A percentile compares a stretch with the other conserved stretches of the same genome.
phyloP scores from a whole-genome alignment of 2,888 invertebrate genomes.

The Ochropleura plecta region DNA sequence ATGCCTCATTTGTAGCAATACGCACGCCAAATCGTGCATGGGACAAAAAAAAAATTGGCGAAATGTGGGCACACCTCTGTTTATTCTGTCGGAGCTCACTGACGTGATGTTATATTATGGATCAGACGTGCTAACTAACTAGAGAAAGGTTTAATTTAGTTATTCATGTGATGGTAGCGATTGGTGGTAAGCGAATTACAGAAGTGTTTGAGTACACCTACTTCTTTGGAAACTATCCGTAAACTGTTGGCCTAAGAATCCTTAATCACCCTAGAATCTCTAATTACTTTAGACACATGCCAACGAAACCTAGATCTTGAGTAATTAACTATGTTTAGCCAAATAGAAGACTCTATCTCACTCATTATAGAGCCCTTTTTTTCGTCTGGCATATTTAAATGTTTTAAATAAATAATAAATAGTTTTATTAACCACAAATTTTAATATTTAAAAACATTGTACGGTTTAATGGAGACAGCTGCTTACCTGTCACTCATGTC shows the following conservation, averaged over 20 bases:
- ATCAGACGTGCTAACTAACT: background rate
- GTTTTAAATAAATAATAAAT: too few relatives aligned
- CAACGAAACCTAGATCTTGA: conserved; percentile 16
- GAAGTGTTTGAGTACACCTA: conserved; percentile 1
- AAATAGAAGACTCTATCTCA: background rate
- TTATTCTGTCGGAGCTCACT: too few relatives aligned
- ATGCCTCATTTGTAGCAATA: too few relatives aligned
- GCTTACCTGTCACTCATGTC: too few relatives aligned
- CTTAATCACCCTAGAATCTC: conserved; percentile 13
- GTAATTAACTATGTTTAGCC: background rate
- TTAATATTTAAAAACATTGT: too few relatives aligned
- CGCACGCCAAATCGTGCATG: too few relatives aligned
- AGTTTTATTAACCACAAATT: too few relatives aligned
- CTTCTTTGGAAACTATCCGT: conserved; percentile 13
- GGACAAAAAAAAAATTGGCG: background rate
- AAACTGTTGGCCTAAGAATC: conserved; percentile 14
- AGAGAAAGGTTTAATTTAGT: background rate
- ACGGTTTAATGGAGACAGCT: too few relatives aligned
- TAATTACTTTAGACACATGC: conserved; percentile 38
- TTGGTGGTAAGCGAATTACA: conserved; percentile 7
- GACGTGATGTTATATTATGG: background rate
- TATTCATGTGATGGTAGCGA: background rate
- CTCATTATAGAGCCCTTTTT: too few relatives aligned
- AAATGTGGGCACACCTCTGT: background rate
- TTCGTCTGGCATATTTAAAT: too few relatives aligned